These are phyloP conservation scores for Pocillopora meandrina DNA, from an alignment of 92 coral and sea anemone species.

Conservation along the genomic window DNA sequence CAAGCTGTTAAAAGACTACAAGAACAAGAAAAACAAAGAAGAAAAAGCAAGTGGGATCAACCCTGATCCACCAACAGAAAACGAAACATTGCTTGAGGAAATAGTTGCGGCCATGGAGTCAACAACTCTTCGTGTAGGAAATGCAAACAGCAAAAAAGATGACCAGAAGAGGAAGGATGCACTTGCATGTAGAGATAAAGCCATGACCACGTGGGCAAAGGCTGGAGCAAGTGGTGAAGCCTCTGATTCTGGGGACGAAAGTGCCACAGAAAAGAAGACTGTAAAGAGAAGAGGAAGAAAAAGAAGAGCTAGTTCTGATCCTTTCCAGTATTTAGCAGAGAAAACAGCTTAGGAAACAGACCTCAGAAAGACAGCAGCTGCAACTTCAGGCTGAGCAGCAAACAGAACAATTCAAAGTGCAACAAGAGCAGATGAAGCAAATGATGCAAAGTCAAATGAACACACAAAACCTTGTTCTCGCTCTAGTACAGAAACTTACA, in stretches of 20 bases:
- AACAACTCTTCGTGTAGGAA: conserved; percentile 48
- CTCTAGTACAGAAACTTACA: too few relatives aligned
- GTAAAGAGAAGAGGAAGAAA: conserved; percentile 58
- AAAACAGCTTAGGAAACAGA: not conserved
- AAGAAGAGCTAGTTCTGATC: conserved; percentile 64
- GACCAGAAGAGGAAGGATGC: conserved; percentile 73
- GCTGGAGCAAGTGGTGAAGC: conserved; percentile 52
- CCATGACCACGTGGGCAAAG: conserved; percentile 70
- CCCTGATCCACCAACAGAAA: conserved; percentile 71
- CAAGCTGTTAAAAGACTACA: conserved; percentile 66
- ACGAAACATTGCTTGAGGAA: conserved; percentile 59
- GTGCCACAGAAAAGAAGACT: conserved; percentile 32
- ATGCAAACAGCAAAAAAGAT: conserved; percentile 7
- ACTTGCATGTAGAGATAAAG: conserved; percentile 62
- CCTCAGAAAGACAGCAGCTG: too few relatives aligned
- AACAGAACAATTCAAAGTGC: too few relatives aligned
- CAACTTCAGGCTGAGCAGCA: too few relatives aligned
- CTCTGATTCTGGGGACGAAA: conserved; percentile 61
- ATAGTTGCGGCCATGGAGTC: conserved; percentile 65
- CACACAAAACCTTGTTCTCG: too few relatives aligned
- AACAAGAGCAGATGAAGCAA: too few relatives aligned
- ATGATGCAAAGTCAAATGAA: too few relatives aligned
- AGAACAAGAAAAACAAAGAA: conserved; percentile 55
- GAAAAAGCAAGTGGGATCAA: conserved; percentile 60
- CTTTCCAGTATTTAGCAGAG: conserved; percentile 65